Percentiles rank a stretch among this genome's conserved stretches.
Conservation (phyloP, 2,797 vertebrate species). For the Coilia nasus region DNA sequence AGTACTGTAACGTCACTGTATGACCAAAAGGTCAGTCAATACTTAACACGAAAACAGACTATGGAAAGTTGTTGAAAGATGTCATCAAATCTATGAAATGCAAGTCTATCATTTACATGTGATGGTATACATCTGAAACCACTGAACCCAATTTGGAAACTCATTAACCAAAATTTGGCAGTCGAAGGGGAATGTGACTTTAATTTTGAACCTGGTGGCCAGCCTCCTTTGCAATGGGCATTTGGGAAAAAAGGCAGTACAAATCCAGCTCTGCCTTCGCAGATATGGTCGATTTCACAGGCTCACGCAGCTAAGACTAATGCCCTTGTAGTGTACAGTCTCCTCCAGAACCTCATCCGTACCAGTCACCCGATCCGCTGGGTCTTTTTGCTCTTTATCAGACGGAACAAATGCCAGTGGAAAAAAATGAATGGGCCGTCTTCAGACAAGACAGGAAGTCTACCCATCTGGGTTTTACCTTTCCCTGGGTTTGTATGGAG, state of each 20-base stretch:
- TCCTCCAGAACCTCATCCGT: slow-evolving; percentile 38
- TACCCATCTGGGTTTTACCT: slow-evolving; percentile 62
- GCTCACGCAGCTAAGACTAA: slow-evolving; percentile 47
- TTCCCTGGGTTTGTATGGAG: slow-evolving; percentile 60
- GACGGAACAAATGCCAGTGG: slow-evolving; percentile 60
- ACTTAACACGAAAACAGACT: not conserved
- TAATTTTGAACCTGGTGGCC: slow-evolving; percentile 20
- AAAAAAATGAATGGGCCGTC: slow-evolving; percentile 57
- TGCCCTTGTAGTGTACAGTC: slow-evolving; percentile 44
- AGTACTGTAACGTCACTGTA: no score
- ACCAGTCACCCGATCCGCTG: slow-evolving; percentile 53
- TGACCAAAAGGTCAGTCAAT: no score
- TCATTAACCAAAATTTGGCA: slow-evolving; percentile 32
- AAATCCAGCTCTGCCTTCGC: slow-evolving; percentile 30
- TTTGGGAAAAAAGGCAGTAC: not conserved
- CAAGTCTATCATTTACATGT: not conserved
- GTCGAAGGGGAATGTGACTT: slow-evolving; percentile 17
- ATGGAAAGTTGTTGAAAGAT: not conserved
- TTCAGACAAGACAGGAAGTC: slow-evolving; percentile 66
- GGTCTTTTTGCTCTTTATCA: slow-evolving; percentile 60
- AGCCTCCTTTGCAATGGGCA: slow-evolving; percentile 5
- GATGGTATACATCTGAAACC: slow-evolving; percentile 16
- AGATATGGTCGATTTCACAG: slow-evolving; percentile 45
- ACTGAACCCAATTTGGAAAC: slow-evolving; percentile 26
- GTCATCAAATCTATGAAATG: not conserved